These are phyloP conservation scores for Andrena cerasifolii DNA, from an alignment of 1,140 invertebrate genomes.

Conservation along the genomic window DNA sequence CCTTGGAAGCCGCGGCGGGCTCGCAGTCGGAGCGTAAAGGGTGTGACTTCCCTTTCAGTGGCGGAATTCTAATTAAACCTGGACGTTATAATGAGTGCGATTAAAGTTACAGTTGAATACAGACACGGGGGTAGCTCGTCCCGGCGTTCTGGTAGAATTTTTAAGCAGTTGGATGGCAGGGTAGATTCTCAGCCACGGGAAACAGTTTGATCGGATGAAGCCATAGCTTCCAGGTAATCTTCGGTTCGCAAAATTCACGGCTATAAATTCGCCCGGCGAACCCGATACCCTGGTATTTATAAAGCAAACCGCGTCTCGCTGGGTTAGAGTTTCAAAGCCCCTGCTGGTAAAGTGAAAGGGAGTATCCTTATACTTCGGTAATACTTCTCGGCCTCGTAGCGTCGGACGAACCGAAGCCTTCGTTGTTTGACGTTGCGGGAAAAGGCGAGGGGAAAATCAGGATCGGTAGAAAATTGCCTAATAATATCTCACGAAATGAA, in stretches of 20 bases:
- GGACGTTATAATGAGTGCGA: too few relatives aligned
- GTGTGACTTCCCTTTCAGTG: too few relatives aligned
- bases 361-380: slow-evolving; percentile 39
- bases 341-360: slow-evolving; percentile 53
- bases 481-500: not conserved
- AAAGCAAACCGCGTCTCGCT: slow-evolving; percentile 48
- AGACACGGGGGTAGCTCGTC: too few relatives aligned
- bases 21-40: too few relatives aligned
- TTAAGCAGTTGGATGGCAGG: not conserved
- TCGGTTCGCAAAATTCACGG: slow-evolving; percentile 8
- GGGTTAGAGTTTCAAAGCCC: slow-evolving; percentile 53
- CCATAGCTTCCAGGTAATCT: slow-evolving; percentile 25
- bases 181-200: not conserved
- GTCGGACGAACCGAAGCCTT: not conserved
- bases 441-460: slow-evolving; percentile 2
- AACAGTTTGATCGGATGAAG: slow-evolving; percentile 15
- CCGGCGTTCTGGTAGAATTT: not conserved
- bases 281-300: slow-evolving; percentile 51
- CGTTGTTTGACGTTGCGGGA: not conserved
- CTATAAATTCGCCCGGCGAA: slow-evolving; percentile 33
- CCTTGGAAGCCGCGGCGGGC: too few relatives aligned
- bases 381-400: slow-evolving; percentile 32
- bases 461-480: not conserved
- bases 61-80: too few relatives aligned
- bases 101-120: too few relatives aligned